Percentiles rank a stretch among this genome's conserved stretches.
Conservation (phyloP, 1,140 invertebrate genomes). For the Meteorus sp. region DNA sequence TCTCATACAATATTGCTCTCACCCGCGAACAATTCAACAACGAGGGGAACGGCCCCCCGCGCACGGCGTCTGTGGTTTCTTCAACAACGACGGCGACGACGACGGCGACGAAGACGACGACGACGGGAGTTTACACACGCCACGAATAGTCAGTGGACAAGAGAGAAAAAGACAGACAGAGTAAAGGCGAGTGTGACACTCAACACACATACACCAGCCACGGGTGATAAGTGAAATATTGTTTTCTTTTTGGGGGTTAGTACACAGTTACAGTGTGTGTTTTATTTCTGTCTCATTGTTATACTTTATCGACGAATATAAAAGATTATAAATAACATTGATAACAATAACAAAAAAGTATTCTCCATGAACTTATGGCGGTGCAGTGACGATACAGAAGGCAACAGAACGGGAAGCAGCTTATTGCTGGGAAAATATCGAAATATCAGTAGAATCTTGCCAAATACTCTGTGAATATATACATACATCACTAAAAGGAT, state of each 20-base stretch:
- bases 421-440: conserved; percentile 33
- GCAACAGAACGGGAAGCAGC: conserved; percentile 33
- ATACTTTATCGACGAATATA: no score
- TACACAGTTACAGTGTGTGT: conserved; percentile 12
- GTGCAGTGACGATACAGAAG: conserved; percentile 38
- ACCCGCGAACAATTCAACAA: background rate
- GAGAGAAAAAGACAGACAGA: conserved; percentile 12
- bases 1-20: background rate
- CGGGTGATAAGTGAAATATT: conserved; percentile 11
- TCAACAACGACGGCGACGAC: conserved; percentile 3
- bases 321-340: conserved; percentile 1
- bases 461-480: background rate
- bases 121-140: conserved; percentile 20
- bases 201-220: no score
- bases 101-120: background rate
- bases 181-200: no score
- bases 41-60: conserved; percentile 25
- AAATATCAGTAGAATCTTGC: background rate
- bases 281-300: background rate
- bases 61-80: conserved; percentile 28
- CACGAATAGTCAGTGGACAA: conserved; percentile 16
- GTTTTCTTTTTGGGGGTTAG: conserved; percentile 1
- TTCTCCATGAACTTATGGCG: conserved; percentile 40
- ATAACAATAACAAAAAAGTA: background rate
- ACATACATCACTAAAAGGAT: background rate